Evolutionary conservation across 2,888 invertebrate genomes (phyloP), one percentile per base, ranked within the genome.

Genomic region (Diogma glabrata): DNA sequence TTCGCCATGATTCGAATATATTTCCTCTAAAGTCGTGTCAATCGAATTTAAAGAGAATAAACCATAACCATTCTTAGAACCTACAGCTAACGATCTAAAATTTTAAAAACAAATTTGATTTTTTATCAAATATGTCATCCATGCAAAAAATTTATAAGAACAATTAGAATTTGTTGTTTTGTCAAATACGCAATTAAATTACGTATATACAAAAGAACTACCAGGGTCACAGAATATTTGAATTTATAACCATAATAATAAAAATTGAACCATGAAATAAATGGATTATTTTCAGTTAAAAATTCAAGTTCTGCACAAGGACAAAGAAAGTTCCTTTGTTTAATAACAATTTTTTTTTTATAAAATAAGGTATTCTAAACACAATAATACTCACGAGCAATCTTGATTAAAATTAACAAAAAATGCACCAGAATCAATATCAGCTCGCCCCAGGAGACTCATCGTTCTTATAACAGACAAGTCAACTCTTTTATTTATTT

Each of bases 341-440:
- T 4, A 16, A 24, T 23, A 16, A 43, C n/a, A 24, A 24, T 24
- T 24, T 24, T 33, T 5, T 33, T 4, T 33, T 33, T 33, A n/a
- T 33, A 20, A 38, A 50, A 45, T 20, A 33, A 45, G 22, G 14
- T 17, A 24, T 46, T 30, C 3, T 23, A 46, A 10, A 28, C 10
- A 9, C 6, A 14, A n/a, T 20, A 26, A 16, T 28, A 84, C 92
- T 89, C 86, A 95, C 95, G 94, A 88, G 81, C 85, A 87, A 72
- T 96, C 95, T 73, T 96, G 95, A 73, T 96, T 96, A 70, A 96
- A 96, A 75, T 92, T 93, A 63, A 94, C 92, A 73, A 90, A 93
- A 72, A 88, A 84, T 72, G 86, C 84, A 72, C 86, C 87, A 72
- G 81, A 82, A 75, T 84, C 68, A 49, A 67, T 63, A 53, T 70